phyloP scores from a whole-genome alignment of 2,888 invertebrate genomes.

The Drosophila recens region DNA sequence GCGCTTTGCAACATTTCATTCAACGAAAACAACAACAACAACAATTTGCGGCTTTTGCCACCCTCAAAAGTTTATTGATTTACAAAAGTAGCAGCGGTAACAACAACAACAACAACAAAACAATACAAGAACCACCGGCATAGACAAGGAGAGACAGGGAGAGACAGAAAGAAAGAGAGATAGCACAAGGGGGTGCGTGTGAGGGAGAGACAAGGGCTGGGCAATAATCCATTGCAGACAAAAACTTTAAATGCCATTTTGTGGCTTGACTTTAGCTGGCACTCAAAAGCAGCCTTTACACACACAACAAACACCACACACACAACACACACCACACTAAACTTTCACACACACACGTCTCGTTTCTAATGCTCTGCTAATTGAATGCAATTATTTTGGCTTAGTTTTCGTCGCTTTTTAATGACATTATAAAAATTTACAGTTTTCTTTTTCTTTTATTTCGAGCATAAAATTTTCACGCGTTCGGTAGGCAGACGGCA shows the following conservation, averaged over 20 bases:
- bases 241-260: slow-evolving; percentile 75
- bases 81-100: slow-evolving; percentile 64
- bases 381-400: slow-evolving; percentile 51
- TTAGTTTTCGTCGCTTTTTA: slow-evolving; percentile 27
- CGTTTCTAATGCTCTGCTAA: slow-evolving; percentile 29
- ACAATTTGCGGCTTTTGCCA: slow-evolving; percentile 76
- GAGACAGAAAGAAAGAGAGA: not conserved
- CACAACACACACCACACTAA: slow-evolving; percentile 18
- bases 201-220: slow-evolving; percentile 48
- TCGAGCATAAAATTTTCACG: slow-evolving; percentile 47
- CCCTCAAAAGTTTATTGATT: slow-evolving; percentile 79
- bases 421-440: slow-evolving; percentile 41
- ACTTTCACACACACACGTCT: slow-evolving; percentile 5
- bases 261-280: slow-evolving; percentile 65
- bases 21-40: slow-evolving; percentile 2
- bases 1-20: slow-evolving; percentile 13
- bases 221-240: slow-evolving; percentile 68
- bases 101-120: slow-evolving; percentile 32
- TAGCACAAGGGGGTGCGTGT: slow-evolving; percentile 5
- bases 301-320: slow-evolving; percentile 21
- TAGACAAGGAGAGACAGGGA: slow-evolving; percentile 6
- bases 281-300: slow-evolving; percentile 17
- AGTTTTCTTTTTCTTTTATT: slow-evolving; percentile 22
- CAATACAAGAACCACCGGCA: slow-evolving; percentile 35
- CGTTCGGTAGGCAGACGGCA: slow-evolving; percentile 31